Base-by-base conservation (phyloP, 2,888 invertebrate species). In the Ophion obscuratus region DNA sequence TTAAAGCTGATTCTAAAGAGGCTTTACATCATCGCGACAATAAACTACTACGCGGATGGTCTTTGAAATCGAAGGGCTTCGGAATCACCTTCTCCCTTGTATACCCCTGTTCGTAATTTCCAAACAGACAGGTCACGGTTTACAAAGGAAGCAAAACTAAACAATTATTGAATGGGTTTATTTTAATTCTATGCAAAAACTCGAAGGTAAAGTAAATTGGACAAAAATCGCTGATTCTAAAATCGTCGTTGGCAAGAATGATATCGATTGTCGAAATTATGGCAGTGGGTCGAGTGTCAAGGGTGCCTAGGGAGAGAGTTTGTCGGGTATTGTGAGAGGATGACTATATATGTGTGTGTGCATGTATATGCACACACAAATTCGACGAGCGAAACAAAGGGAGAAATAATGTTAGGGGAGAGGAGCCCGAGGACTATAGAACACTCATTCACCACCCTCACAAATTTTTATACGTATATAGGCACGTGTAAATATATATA, bases 261-360 rank as follows among this genome's bases (percentile, higher is more conserved):
- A 74, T 92, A 93, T 93, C 92, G 93, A 93, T 93, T 91, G 89
- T 88, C 87, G 87, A 92, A 93, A 93, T 93, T 92, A 93, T 92
- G 93, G 92, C 92, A 94, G 89, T 91, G 87, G 88, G 88, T 88
- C 88, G 88, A 84, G 64, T 86, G 64, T 59, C 40, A 47, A 68
- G 79, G 82, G 87, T 80, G 78, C 57, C 75, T 64, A 67, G 78
- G 71, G 68, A 61, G 66, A 78, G 77, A 81, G 68, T 76, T 82
- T 86, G 76, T 77, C 80, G 62, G 40, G 40, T 53, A 44, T 44
- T 27, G n/a, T 20, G 31, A 68, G 24, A 61, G 61, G 81, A 53
- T 14, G 10, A 79, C 40, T 36, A 44, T 20, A 53, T 66, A 36
- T 27, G 9, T 31, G 57, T 66, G 24, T 47, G 17, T 57, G 44